Evolutionary conservation across 2,888 invertebrate species (phyloP), one percentile per base, ranked within the genome.

Genomic region (Tridacna crocea): DNA sequence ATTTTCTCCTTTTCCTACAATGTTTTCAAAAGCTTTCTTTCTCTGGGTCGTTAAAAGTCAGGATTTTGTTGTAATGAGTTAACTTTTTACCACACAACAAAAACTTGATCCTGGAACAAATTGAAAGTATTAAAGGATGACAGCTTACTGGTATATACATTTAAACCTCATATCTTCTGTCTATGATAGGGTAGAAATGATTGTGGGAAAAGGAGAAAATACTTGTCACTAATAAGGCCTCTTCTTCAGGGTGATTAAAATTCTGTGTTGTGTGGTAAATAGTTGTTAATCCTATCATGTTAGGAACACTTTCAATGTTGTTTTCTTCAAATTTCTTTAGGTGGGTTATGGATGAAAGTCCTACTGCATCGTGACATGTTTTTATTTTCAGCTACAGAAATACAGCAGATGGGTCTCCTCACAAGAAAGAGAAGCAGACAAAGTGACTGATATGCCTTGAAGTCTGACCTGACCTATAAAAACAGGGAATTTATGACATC

Each of bases 351-450:
- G n/a, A 4, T 13, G n/a, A 22, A 19, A 61, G 8, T 10, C 24
- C 61, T 24, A 1, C 3, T 61, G 22, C 24, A 22, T 19, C 36
- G 2, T 36, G 3, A 36, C 36, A 36, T 36, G 8, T 36, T 68
- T 55, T 55, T 27, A 48, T n/a, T 77, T 81, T 61, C 80, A 85
- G 85, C 72, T 85, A 58, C 85, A 85, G 55, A 51, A 58, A n/a
- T 68, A 78, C 11, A 72, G 76, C 19, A 75, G 85, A 79, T 85
- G 85, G 85, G 77, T 85, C 4, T 82, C 85, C 0, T 82, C 85
- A 8, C 80, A 85, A 55, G 85, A 85, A 74, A 72, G 85, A 66
- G 82, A 77, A 19, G 68, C 75, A 61, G 76, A 79, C 12, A 73
- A 70, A 75, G 68, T 22, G 19, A 24, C 22, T 17, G 77, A 77